These are phyloP conservation scores for Latrodectus geometricus DNA, from an alignment of 1,140 invertebrate genomes.

Conservation along the genomic window DNA sequence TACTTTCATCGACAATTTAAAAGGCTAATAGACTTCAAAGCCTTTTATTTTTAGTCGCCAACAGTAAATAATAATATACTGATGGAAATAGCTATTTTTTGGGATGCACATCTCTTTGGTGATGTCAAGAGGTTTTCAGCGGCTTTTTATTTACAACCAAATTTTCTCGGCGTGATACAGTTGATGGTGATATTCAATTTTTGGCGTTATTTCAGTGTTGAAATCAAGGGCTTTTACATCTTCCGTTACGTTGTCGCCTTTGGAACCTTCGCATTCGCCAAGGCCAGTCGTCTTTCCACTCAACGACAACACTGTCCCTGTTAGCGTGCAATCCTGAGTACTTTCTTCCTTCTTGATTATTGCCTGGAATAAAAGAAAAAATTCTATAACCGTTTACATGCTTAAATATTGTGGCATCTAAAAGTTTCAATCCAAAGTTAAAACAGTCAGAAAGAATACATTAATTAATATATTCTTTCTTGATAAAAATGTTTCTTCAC, in stretches of 20 bases:
- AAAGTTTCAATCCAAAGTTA: too few species aligned
- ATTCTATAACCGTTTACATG: neutral
- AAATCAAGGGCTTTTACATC: conserved; percentile 62
- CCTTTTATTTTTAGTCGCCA: too few species aligned
- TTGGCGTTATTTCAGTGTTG: neutral
- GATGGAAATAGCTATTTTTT: too few species aligned
- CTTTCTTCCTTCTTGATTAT: conserved; percentile 63
- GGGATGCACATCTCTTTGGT: neutral
- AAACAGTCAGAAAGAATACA: too few species aligned
- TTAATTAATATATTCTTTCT: too few species aligned
- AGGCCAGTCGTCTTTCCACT: conserved; percentile 94
- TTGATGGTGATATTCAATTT: neutral
- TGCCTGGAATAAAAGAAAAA: conserved; percentile 69
- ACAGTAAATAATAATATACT: too few species aligned
- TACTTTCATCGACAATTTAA: too few species aligned
- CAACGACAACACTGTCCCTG: conserved; percentile 86
- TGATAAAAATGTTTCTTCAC: too few species aligned
- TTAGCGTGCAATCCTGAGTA: conserved; percentile 82
- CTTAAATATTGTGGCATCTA: neutral
- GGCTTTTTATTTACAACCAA: neutral
- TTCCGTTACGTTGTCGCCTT: conserved; percentile 65
- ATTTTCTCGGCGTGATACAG: too few species aligned
- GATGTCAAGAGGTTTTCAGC: neutral
- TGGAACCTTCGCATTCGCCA: conserved; percentile 84
- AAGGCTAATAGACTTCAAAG: too few species aligned